Percentiles rank a stretch among this genome's conserved stretches.
phyloP scores from a whole-genome alignment of 2,113 vertebrate genomes.

The Myanophis thanlyinensis region DNA sequence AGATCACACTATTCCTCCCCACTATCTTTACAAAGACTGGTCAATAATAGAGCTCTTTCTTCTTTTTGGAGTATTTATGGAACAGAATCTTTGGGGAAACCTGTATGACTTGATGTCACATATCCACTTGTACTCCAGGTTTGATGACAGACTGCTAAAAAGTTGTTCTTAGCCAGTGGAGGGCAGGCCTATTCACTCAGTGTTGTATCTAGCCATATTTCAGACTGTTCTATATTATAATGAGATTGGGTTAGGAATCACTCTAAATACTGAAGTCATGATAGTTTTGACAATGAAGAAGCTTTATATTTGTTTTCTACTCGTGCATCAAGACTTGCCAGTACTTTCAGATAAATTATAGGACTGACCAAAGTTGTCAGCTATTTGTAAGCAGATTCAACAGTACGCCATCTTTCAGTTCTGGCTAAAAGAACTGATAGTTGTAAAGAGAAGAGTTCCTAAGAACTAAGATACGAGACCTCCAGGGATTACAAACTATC shows the following conservation, averaged over 20 bases:
- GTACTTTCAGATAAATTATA: not conserved
- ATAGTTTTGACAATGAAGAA: not conserved
- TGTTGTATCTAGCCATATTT: not conserved
- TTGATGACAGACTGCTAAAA: not conserved
- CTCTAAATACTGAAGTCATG: not conserved
- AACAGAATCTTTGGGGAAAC: not conserved
- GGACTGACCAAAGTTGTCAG: not conserved
- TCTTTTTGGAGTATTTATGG: not conserved
- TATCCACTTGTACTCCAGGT: not conserved
- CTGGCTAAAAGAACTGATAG: not conserved
- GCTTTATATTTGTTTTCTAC: not conserved
- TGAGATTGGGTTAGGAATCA: not conserved
- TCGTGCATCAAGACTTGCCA: not conserved
- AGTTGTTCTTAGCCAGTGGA: not conserved
- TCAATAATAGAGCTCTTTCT: not conserved
- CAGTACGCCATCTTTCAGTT: not conserved
- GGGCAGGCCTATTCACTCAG: not conserved
- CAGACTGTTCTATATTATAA: not conserved
- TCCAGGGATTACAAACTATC: not conserved
- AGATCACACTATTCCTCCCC: not conserved
- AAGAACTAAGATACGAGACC: not conserved
- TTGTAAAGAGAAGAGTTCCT: not conserved
- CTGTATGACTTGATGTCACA: not conserved
- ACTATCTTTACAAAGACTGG: not conserved
- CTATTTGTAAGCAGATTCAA: not conserved